Evolutionary conservation across 37 sponge, comb jelly and placozoan species (phyloP).

Genomic region (Oscarella lobularis): DNA sequence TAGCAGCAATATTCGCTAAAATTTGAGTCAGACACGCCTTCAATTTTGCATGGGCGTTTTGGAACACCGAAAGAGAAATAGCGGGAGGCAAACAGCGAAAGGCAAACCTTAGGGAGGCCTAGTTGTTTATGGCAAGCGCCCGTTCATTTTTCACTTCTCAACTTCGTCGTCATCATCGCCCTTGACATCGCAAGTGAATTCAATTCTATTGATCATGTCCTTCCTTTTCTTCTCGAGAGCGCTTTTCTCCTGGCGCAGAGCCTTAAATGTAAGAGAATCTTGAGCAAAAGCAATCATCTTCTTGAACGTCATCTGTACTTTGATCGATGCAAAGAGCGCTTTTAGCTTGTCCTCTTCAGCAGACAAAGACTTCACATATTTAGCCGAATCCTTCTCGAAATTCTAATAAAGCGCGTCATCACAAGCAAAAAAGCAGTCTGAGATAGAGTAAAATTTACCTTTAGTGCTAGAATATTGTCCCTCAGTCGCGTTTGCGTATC

Average conservation of each 20-base stretch:
- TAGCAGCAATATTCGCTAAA: no score
- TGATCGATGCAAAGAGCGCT: constrained; percentile 9
- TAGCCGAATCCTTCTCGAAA: constrained; percentile 48
- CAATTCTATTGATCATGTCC: constrained; percentile 6
- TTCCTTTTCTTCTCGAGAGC: constrained; percentile 13
- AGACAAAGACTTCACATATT: constrained; percentile 56
- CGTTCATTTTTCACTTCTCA: background rate
- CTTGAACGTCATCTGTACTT: constrained; percentile 8
- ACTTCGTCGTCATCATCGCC: background rate
- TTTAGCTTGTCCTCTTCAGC: constrained; percentile 66
- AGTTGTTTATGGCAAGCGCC: no score
- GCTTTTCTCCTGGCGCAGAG: constrained; percentile 26
- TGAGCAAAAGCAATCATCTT: no score
- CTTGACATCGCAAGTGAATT: constrained; percentile 19
- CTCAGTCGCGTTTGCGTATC: constrained; percentile 41
- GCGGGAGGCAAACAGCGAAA: no score
- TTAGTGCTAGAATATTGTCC: constrained; percentile 51
- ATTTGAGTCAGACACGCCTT: no score
- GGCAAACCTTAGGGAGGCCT: no score
- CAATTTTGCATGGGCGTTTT: no score
- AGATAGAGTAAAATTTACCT: no score
- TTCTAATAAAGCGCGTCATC: no score
- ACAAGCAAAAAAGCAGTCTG: no score
- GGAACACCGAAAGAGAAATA: no score
- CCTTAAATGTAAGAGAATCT: no score